Percentiles rank a stretch among this genome's conserved stretches.
Evolutionary conservation across 2,113 vertebrate genomes (phyloP).

Genomic region (Corydoras sp.): DNA sequence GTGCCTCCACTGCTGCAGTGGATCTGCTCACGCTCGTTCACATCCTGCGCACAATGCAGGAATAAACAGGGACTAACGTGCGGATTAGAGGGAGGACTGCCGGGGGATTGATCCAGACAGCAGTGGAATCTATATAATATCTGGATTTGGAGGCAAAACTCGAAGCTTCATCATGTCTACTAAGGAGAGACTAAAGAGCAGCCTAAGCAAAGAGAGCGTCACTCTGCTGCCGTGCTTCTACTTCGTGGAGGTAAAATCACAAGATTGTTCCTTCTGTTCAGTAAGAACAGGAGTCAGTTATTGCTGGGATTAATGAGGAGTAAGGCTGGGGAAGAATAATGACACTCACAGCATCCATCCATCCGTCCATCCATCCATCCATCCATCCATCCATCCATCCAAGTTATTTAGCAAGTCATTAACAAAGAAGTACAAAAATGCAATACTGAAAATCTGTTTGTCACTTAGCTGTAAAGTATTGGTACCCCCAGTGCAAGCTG

Average conservation of each 20-base stretch:
- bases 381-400: no score
- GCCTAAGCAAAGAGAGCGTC: constrained; percentile 89
- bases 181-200: constrained; percentile 77
- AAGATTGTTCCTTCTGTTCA: not conserved
- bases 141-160: constrained; percentile 1
- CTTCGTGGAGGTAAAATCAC: constrained; percentile 88
- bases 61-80: not conserved
- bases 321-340: not conserved
- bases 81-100: no score
- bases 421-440: no score
- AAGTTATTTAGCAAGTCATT: no score
- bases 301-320: no score
- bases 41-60: constrained; percentile 8
- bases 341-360: not conserved
- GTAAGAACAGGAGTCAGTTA: not conserved
- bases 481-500: no score
- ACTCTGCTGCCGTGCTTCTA: constrained; percentile 96
- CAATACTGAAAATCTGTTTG: no score
- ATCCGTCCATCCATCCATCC: no score
- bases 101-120: no score
- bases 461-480: no score
- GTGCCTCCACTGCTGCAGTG: constrained; percentile 23
- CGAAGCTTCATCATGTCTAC: constrained; percentile 74
- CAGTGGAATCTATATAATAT: no score
- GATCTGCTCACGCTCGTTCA: constrained; percentile 3